These are phyloP conservation scores for Pontoporia blainvillei DNA, from an alignment of 2,113 vertebrate genomes.

Conservation along the genomic window DNA sequence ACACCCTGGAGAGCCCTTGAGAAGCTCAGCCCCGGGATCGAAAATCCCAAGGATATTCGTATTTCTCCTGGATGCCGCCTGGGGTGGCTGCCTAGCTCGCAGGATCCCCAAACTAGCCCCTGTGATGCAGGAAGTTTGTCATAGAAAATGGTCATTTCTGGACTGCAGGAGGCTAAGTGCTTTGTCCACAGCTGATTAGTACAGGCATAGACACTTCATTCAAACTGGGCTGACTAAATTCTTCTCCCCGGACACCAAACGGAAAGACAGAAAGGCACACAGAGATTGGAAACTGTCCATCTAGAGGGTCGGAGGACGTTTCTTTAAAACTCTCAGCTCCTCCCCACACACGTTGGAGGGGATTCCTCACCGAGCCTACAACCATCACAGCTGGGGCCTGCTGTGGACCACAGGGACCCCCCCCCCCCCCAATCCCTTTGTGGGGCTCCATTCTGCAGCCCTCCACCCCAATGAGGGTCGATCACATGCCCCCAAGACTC, in stretches of 20 bases:
- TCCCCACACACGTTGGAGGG: rapidly evolving
- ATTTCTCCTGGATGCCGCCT: not conserved
- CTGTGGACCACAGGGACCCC: not conserved
- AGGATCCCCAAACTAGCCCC: not conserved
- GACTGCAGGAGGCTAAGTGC: not conserved
- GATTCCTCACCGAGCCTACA: not conserved
- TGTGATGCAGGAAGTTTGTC: not conserved
- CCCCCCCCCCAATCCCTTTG: not conserved
- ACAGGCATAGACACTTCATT: not conserved
- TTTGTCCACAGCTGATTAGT: not conserved
- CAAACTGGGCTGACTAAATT: not conserved
- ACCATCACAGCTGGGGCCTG: not conserved
- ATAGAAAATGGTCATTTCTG: not conserved
- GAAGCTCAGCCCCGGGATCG: not conserved
- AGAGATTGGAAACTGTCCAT: not conserved
- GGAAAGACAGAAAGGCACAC: not conserved
- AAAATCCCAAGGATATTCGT: not conserved
- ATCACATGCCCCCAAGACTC: not conserved
- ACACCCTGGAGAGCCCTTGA: not conserved
- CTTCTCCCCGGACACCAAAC: not conserved
- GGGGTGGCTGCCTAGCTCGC: not conserved
- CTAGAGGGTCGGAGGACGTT: not conserved
- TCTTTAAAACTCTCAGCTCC: not conserved
- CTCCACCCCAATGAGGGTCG: not conserved
- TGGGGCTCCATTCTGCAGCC: not conserved